phyloP scores from a whole-genome alignment of 2,113 vertebrate species.

The Rhinoderma darwinii region DNA sequence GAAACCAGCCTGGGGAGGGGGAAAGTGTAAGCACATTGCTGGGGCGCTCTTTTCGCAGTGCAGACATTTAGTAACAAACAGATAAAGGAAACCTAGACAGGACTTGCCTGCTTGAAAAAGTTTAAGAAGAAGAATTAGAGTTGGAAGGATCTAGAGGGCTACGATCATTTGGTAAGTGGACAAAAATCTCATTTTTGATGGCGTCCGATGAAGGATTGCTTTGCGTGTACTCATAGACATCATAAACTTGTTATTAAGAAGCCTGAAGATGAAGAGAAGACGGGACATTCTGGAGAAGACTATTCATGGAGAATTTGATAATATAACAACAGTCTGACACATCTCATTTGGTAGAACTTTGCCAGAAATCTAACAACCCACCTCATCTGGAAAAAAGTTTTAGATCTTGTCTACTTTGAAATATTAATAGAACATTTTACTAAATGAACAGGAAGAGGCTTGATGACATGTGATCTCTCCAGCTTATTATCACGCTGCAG shows the following conservation, averaged over 20 bases:
- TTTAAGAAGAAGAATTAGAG: neutral
- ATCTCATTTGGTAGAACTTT: too few relatives aligned
- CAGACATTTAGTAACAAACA: neutral
- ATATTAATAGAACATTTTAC: neutral
- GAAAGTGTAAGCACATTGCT: neutral
- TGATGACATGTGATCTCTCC: neutral
- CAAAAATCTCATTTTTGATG: neutral
- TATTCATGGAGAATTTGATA: neutral
- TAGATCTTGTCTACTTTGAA: too few relatives aligned
- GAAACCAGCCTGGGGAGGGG: neutral
- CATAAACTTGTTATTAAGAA: too few relatives aligned
- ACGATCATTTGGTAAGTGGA: neutral
- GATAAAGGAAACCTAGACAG: too few relatives aligned
- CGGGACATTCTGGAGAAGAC: neutral
- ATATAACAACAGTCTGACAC: neutral
- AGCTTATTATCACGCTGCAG: neutral
- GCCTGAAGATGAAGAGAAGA: neutral
- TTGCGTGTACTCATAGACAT: neutral
- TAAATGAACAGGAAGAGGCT: neutral
- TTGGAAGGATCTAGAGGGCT: neutral
- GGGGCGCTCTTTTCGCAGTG: neutral
- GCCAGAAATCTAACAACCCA: neutral
- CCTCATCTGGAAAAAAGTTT: neutral
- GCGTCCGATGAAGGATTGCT: neutral
- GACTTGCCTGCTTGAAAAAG: neutral